phyloP scores from a whole-genome alignment of 2,797 vertebrate species.

The Silurus aristotelis region DNA sequence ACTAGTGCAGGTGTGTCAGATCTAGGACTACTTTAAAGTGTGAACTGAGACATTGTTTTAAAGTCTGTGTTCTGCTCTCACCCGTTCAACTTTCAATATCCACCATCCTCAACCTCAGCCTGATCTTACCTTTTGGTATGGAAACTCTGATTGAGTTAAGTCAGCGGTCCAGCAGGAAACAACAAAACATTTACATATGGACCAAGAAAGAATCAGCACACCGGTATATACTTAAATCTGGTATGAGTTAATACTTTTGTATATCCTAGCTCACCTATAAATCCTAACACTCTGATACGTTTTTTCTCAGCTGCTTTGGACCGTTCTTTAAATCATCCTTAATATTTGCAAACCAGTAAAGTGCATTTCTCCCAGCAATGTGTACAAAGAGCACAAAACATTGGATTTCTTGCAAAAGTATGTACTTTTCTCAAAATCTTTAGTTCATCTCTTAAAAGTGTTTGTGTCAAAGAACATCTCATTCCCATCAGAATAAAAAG shows the following conservation, averaged over 20 bases:
- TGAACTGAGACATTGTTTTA: not conserved
- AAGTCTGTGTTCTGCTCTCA: not conserved
- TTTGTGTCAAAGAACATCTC: too few species aligned
- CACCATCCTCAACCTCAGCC: not conserved
- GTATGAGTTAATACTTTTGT: not conserved
- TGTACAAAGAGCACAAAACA: too few species aligned
- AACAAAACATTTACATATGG: not conserved
- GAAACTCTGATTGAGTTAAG: slow-evolving; percentile 6
- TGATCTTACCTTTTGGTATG: not conserved
- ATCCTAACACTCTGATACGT: not conserved
- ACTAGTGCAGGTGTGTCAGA: not conserved
- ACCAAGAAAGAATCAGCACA: not conserved
- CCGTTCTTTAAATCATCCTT: too few species aligned
- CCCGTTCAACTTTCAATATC: not conserved
- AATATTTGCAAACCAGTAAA: too few species aligned
- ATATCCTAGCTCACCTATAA: not conserved
- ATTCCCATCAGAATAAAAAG: too few species aligned
- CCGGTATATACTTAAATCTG: not conserved
- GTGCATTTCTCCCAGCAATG: too few species aligned
- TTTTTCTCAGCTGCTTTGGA: too few species aligned
- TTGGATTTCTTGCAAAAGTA: too few species aligned
- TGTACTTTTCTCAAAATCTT: too few species aligned
- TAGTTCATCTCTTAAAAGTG: too few species aligned
- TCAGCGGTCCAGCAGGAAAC: not conserved
- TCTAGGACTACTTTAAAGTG: not conserved